These are phyloP conservation scores for Ditula angustiorana DNA, from an alignment of 2,888 invertebrate species.

Conservation along the genomic window DNA sequence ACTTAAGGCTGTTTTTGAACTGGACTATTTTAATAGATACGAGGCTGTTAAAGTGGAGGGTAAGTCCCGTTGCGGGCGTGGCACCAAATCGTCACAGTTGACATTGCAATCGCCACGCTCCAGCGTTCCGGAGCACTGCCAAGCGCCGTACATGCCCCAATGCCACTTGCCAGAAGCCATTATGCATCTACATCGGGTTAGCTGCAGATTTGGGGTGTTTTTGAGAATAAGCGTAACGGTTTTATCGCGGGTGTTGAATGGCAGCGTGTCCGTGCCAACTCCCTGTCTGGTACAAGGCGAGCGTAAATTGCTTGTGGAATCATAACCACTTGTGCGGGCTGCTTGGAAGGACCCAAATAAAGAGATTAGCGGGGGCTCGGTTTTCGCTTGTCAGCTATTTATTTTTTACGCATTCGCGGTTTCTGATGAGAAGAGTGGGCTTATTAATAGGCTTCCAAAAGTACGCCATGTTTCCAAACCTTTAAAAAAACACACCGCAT, in stretches of 20 bases:
- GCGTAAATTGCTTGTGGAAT: neutral
- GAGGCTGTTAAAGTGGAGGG: too few relatives aligned
- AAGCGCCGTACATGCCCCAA: constrained; percentile 3
- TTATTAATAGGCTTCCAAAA: too few relatives aligned
- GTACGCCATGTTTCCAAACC: too few relatives aligned
- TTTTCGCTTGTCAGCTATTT: too few relatives aligned
- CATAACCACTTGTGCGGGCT: neutral
- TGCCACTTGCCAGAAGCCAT: constrained; percentile 28
- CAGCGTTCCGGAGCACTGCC: neutral
- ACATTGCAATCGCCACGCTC: neutral
- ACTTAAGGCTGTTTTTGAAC: too few relatives aligned
- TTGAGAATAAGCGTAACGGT: constrained; percentile 16
- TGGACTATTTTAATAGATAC: too few relatives aligned
- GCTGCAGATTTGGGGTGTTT: constrained; percentile 19
- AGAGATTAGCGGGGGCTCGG: too few relatives aligned
- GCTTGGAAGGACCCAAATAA: too few relatives aligned
- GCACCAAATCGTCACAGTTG: constrained; percentile 8
- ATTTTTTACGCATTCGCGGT: too few relatives aligned
- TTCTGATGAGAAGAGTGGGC: too few relatives aligned
- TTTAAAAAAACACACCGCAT: too few relatives aligned
- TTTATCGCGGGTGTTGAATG: neutral
- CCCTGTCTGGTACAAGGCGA: neutral
- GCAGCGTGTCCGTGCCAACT: constrained; percentile 13
- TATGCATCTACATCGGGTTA: constrained; percentile 26
- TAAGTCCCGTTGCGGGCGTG: too few relatives aligned